Conservation (phyloP, 2,797 vertebrate genomes). For the Pantherophis vulpinus region DNA sequence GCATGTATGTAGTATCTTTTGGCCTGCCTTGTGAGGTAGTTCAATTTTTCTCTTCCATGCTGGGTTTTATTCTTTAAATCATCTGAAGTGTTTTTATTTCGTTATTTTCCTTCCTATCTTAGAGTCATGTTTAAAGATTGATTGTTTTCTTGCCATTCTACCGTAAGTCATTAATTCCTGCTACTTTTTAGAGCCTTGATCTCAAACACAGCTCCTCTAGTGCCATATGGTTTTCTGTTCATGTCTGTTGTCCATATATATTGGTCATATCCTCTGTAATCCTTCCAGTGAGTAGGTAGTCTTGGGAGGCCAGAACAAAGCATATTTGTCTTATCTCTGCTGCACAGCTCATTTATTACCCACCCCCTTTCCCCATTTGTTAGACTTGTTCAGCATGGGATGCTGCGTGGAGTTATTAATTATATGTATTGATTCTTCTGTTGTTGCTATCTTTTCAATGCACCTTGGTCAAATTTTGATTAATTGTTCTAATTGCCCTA, state of each 20-base stretch:
- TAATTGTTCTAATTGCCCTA: conserved; percentile 30
- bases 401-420: background rate
- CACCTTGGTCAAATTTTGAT: conserved; percentile 5
- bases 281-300: conserved; percentile 12
- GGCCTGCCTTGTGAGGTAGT: background rate
- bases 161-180: conserved; percentile 13
- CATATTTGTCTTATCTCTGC: background rate
- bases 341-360: background rate
- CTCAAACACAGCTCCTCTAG: conserved; percentile 44
- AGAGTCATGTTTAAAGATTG: background rate
- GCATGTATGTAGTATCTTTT: background rate
- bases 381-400: background rate
- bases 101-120: background rate
- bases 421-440: conserved; percentile 48
- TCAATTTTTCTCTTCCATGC: background rate
- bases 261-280: conserved; percentile 7
- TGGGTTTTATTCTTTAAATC: conserved; percentile 1
- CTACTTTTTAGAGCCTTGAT: background rate
- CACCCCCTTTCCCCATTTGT: accelerated
- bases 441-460: conserved; percentile 24
- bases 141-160: accelerated
- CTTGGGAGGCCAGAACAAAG: background rate
- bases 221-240: conserved; percentile 7
- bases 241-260: background rate
- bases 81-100: background rate